Conservation (phyloP, 2,113 vertebrate genomes). For the Clarias batrachus region DNA sequence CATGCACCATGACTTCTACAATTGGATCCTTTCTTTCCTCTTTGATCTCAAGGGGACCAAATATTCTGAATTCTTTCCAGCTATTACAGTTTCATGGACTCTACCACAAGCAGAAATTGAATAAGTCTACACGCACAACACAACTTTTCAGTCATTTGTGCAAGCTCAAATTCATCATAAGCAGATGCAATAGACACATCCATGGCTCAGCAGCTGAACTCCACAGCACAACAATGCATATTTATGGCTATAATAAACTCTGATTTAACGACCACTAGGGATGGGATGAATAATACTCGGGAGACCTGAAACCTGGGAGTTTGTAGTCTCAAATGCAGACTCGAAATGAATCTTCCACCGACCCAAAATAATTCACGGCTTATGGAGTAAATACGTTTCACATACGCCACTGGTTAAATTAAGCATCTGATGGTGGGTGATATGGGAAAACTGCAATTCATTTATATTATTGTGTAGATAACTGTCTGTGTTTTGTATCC, state of each 20-base stretch:
- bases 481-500: background rate
- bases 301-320: slow-evolving; percentile 4
- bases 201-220: background rate
- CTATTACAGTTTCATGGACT: background rate
- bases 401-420: background rate
- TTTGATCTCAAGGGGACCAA: background rate
- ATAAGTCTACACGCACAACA: background rate
- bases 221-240: background rate
- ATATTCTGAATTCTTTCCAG: background rate
- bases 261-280: slow-evolving; percentile 1
- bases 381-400: slow-evolving; percentile 7
- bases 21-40: background rate
- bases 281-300: background rate
- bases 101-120: background rate
- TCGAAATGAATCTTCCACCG: background rate
- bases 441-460: background rate
- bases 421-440: background rate
- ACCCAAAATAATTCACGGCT: background rate
- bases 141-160: background rate
- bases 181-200: background rate
- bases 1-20: background rate
- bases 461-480: background rate
- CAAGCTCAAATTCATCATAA: too few species aligned
- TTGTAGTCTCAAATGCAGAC: background rate
- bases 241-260: slow-evolving; percentile 29